phyloP scores from a whole-genome alignment of 1,140 invertebrate species.

The Nephila pilipes region DNA sequence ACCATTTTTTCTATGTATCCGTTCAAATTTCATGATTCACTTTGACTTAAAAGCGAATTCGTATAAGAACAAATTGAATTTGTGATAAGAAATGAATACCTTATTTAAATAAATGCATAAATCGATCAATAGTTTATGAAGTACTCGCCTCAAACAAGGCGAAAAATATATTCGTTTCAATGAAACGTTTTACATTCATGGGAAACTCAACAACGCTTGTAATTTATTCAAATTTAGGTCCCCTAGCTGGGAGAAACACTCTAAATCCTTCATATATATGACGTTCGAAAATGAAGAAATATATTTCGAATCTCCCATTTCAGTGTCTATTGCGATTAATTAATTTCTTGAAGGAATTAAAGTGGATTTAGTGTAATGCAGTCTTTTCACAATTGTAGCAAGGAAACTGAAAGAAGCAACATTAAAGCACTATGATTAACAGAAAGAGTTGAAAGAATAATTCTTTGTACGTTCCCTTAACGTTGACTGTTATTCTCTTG shows the following conservation, averaged over 20 bases:
- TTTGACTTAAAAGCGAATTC: too few relatives aligned
- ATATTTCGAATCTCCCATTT: background rate
- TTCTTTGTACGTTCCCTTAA: conserved; percentile 10
- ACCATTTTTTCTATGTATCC: too few relatives aligned
- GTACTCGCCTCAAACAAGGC: background rate
- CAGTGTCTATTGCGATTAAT: background rate
- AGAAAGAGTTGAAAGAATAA: conserved; percentile 26
- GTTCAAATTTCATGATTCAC: too few relatives aligned
- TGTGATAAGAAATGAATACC: background rate
- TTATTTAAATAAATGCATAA: background rate
- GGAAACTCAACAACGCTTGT: background rate
- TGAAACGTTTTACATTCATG: background rate
- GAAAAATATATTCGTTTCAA: background rate
- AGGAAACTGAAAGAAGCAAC: conserved; percentile 22
- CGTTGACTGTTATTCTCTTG: background rate
- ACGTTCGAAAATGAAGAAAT: background rate
- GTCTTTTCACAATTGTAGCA: background rate
- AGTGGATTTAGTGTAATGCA: background rate
- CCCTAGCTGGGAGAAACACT: background rate
- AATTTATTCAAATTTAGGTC: background rate
- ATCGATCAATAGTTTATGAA: background rate
- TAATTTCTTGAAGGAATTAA: conserved; percentile 30
- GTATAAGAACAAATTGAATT: background rate
- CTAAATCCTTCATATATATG: background rate
- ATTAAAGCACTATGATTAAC: conserved; percentile 55